Base-by-base conservation (phyloP, 2,797 vertebrate species). In the Lutra lutra region DNA sequence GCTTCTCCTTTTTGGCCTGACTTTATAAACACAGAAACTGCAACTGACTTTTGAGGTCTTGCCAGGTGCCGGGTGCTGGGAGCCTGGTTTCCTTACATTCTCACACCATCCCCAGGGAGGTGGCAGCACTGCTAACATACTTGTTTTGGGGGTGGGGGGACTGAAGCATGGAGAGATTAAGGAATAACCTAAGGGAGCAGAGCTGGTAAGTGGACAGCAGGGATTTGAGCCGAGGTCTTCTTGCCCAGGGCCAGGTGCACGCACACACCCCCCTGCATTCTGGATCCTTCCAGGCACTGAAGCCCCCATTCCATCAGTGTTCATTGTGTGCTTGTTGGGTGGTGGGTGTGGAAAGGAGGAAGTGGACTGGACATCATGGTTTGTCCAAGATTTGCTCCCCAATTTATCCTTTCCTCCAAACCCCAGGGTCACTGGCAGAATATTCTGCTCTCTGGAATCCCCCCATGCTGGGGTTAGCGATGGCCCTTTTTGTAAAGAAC, bases 21-120 rank as follows among this genome's bases (percentile, higher is more conserved):
- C 72, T 29, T 73, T 83, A 75, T 85, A 35, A 89, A 95, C 79
- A n/a, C 54, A 79, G 54, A 54, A 72, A 35, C 46, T n/a, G 32
- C 21, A 60, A 23, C 14, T 64, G 40, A 43, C 62, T 43, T 60
- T 46, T 64, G 40, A 32, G 43, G 32, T 82, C 58, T 77, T 68
- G 38, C 40, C 25, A 51, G n/a, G 4, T 56, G 18, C 64, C 5
- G 21, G 58, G 14, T 72, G 79, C 66, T 35, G 10, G 48, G 54
- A 58, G 8, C 60, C 38, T 32, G 4, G 15, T 51, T 25, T 89
- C 12, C 1, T 68, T 66, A 68, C 82, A 54, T 27, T 12, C 40
- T 73, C 48, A 35, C 5, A 15, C 29, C 64, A 40, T 25, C n/a
- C 43, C 48, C 23, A 23, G 40, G 40, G 32, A 77, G 29, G 15